phyloP scores from a whole-genome alignment of 2,888 invertebrate genomes.

The Maniola hyperantus region DNA sequence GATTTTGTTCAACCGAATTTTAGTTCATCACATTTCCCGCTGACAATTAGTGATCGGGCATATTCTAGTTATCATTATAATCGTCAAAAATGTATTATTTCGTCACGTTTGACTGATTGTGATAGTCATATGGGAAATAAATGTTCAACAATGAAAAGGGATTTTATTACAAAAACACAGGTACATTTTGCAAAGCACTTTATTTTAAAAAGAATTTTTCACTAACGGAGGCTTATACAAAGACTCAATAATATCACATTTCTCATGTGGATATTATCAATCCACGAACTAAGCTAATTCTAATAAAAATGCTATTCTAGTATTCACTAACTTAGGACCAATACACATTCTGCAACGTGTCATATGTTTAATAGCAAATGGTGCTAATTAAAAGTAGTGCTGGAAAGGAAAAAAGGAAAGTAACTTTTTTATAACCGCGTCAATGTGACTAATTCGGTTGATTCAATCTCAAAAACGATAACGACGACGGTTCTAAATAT shows the following conservation, averaged over 20 bases:
- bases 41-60: neutral
- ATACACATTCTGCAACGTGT: too few species aligned
- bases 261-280: conserved; percentile 87
- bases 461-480: too few species aligned
- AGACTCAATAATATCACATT: conserved; percentile 87
- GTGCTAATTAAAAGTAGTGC: too few species aligned
- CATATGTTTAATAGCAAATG: too few species aligned
- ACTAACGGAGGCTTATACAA: conserved; percentile 77
- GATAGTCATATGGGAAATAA: conserved; percentile 31
- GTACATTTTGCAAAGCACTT: conserved; percentile 43
- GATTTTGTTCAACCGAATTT: neutral
- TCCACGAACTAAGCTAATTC: conserved; percentile 65
- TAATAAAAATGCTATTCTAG: conserved; percentile 45
- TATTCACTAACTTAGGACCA: conserved; percentile 43
- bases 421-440: too few species aligned
- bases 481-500: too few species aligned
- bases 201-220: conserved; percentile 48
- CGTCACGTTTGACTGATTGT: conserved; percentile 29
- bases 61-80: neutral
- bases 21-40: neutral
- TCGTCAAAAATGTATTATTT: neutral
- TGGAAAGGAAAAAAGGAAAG: too few species aligned
- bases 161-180: conserved; percentile 34
- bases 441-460: too few species aligned
- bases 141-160: conserved; percentile 18